Base-by-base conservation (phyloP, 2,113 vertebrate species). In the Thamnaconus septentrionalis region DNA sequence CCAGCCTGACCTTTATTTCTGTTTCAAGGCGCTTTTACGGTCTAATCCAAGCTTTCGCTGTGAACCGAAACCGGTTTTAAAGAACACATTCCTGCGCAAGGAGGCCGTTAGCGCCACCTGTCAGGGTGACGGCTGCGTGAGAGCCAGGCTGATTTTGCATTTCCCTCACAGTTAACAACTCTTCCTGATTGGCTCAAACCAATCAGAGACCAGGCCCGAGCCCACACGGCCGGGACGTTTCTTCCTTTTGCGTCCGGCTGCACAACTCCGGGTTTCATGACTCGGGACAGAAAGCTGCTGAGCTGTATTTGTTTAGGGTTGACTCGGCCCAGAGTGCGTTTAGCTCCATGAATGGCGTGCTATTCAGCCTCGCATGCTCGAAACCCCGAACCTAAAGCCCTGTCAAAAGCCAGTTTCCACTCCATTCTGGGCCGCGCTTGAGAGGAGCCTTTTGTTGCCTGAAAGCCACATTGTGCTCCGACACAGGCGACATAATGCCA, bases 381-480 rank as follows among this genome's bases (percentile, higher is more conserved):
- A 73, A 69, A 77, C 59, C 53, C 46, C 6, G 39, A 58, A 54
- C 64, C 52, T 5, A 41, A 75, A 78, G 69, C 63, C 11, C 39
- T 71, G 49, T 60, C 56, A 65, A 61, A 69, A 50, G 53, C 53
- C 53, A 39, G 56, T 73, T 85, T 79, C 75, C 61, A 74, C 54
- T 66, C 9, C 49, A 69, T 81, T 88, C 78, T 83, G 83, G 81
- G 73, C 62, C 62, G 70, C 62, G 70, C 48, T 6, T 48, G 62
- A 66, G 42, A 49, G 58, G 39, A 51, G 5, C 59, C 52, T 79
- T 80, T 85, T 31, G 18, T 81, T 77, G 47, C 50, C 41, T 65
- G 62, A 75, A 61, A 78, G 76, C 67, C 53, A 44, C 76, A 85
- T 71, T 84, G 82, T 81, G 67, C 61, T 60, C 56, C 47, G 56